phyloP scores from a whole-genome alignment of 1,140 invertebrate species.

The Chionoecetes opilio region DNA sequence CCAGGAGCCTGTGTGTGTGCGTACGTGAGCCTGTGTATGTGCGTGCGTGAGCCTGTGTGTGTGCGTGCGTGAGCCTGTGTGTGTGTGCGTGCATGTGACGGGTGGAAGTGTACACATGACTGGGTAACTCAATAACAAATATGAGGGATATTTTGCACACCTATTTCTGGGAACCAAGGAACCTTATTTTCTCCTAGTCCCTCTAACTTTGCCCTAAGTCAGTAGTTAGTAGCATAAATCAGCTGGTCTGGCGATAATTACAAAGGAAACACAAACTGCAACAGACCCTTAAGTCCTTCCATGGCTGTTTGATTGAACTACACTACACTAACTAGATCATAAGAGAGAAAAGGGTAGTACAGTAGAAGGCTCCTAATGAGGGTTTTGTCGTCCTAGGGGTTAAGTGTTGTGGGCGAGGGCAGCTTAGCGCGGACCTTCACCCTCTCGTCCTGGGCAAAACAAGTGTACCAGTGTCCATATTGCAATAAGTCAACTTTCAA shows the following conservation, averaged over 20 bases:
- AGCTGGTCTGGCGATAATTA: slow-evolving; percentile 54
- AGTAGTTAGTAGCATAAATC: not conserved
- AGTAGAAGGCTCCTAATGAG: no score
- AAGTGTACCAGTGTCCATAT: slow-evolving; percentile 75
- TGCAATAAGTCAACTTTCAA: slow-evolving; percentile 77
- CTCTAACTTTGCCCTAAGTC: not conserved
- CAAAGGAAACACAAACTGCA: no score
- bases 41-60: no score
- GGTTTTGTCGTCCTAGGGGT: slow-evolving; percentile 76
- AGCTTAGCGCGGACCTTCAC: slow-evolving; percentile 53
- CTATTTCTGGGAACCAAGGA: not conserved
- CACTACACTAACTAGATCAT: no score
- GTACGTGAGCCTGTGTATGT: no score
- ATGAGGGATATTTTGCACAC: not conserved
- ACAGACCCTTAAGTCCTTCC: no score
- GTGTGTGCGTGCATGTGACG: no score
- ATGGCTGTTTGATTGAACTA: no score
- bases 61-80: not conserved
- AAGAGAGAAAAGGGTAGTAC: not conserved
- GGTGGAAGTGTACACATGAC: no score
- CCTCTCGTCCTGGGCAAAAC: slow-evolving; percentile 63
- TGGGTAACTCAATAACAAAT: not conserved
- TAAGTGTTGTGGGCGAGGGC: slow-evolving; percentile 71
- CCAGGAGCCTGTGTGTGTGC: not conserved
- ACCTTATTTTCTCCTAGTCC: not conserved